Percentiles rank a stretch among this genome's conserved stretches.
phyloP scores from a whole-genome alignment of 2,797 vertebrate species.

The Microcaecilia unicolor region DNA sequence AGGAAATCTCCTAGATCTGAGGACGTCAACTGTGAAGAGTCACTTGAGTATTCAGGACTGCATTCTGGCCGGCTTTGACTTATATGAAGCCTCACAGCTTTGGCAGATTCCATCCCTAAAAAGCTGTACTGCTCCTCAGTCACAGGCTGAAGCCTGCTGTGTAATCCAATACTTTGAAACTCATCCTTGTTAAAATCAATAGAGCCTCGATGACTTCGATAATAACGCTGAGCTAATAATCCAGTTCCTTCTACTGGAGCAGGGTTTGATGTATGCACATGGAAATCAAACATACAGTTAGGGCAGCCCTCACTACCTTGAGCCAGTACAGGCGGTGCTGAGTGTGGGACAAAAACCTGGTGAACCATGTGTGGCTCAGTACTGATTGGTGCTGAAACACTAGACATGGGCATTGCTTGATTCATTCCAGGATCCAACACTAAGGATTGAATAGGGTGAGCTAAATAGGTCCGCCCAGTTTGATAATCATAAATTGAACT shows the following conservation, averaged over 20 bases:
- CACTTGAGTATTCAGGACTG: constrained; percentile 86
- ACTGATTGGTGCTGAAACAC: constrained; percentile 51
- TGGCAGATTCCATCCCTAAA: constrained; percentile 63
- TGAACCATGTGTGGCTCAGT: constrained; percentile 55
- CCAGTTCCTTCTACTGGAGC: constrained; percentile 52
- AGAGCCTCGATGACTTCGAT: constrained; percentile 70
- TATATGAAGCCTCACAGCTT: constrained; percentile 69
- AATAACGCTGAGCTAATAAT: constrained; percentile 58
- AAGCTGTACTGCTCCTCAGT: constrained; percentile 80
- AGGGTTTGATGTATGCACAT: constrained; percentile 56
- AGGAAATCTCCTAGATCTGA: constrained; percentile 86
- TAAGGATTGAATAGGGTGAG: constrained; percentile 70
- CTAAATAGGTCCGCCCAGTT: constrained; percentile 66
- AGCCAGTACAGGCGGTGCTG: constrained; percentile 75
- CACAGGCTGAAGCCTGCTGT: constrained; percentile 83
- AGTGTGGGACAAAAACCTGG: constrained; percentile 73
- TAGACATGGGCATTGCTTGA: constrained; percentile 58
- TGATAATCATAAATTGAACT: constrained; percentile 73
- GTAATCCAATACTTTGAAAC: constrained; percentile 51
- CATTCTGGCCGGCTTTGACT: constrained; percentile 68
- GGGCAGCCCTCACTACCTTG: constrained; percentile 57
- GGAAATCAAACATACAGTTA: constrained; percentile 82
- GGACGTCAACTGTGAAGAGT: constrained; percentile 81
- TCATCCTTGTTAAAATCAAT: constrained; percentile 82
- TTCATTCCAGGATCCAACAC: constrained; percentile 73